Evolutionary conservation across 2,797 vertebrate genomes (phyloP).

Genomic region (Gymnothorax javanicus): DNA sequence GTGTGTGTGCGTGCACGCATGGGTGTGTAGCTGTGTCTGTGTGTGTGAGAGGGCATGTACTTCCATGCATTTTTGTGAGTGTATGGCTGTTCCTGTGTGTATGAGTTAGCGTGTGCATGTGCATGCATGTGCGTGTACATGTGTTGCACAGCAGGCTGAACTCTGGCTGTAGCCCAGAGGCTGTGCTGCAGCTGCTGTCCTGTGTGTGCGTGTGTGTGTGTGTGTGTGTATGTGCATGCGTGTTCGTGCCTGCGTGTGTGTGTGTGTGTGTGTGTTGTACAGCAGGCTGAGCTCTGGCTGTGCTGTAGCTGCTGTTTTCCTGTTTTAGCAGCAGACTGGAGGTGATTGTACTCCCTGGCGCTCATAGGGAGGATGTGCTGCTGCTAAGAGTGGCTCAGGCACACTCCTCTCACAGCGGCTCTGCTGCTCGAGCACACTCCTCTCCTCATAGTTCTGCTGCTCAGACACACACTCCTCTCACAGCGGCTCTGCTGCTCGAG

Average conservation of each 20-base stretch:
- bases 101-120: conserved; percentile 17
- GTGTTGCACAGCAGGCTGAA: background rate
- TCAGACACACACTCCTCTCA: too few relatives aligned
- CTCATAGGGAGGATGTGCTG: background rate
- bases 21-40: background rate
- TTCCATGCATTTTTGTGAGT: too few relatives aligned
- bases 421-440: background rate
- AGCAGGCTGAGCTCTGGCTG: background rate
- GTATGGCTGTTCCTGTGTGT: background rate
- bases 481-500: too few relatives aligned
- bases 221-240: background rate
- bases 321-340: background rate
- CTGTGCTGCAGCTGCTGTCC: too few relatives aligned
- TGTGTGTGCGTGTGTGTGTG: conserved; percentile 13
- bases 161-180: too few relatives aligned
- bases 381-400: background rate
- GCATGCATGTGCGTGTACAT: conserved; percentile 11
- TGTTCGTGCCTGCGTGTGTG: background rate
- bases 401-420: background rate
- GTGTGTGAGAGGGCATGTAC: background rate
- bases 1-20: conserved; percentile 26
- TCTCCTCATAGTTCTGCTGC: background rate
- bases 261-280: background rate
- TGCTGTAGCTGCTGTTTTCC: conserved; percentile 5
- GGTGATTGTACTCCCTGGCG: background rate